Percentiles rank a stretch among this genome's conserved stretches.
Conservation (phyloP, 2,113 vertebrate genomes). For the Xenopus borealis region DNA sequence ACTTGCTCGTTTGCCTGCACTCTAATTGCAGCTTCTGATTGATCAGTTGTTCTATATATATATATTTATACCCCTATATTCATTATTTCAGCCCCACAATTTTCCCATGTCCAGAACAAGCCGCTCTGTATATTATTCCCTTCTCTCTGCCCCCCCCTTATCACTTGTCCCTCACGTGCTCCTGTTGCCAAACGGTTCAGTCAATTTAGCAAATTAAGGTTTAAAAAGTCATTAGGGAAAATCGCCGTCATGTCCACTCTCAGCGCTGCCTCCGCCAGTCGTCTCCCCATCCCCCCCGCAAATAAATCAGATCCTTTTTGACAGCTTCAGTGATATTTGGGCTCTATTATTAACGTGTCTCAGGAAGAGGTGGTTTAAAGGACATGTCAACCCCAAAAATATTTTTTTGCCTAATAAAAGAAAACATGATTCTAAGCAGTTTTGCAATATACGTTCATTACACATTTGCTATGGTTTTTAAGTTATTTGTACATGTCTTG, state of each 20-base stretch:
- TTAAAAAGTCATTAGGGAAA: constrained; percentile 40
- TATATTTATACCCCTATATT: background rate
- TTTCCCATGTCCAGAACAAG: background rate
- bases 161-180: constrained; percentile 19
- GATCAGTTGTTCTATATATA: too few relatives aligned
- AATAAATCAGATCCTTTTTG: constrained; percentile 17
- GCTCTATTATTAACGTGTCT: constrained; percentile 26
- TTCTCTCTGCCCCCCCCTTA: background rate
- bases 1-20: too few relatives aligned
- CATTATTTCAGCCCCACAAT: background rate
- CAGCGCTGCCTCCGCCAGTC: too few relatives aligned
- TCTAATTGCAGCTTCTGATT: background rate
- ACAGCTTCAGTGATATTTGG: constrained; percentile 21
- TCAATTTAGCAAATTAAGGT: constrained; percentile 43
- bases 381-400: too few relatives aligned
- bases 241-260: constrained; percentile 11
- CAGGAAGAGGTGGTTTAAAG: background rate
- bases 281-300: background rate
- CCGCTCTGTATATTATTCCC: background rate
- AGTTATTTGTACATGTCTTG: too few relatives aligned
- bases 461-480: too few relatives aligned
- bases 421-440: too few relatives aligned
- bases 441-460: too few relatives aligned
- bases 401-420: too few relatives aligned
- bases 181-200: constrained; percentile 23